phyloP scores from a whole-genome alignment of 2,797 vertebrate genomes.

The Salmo trutta region DNA sequence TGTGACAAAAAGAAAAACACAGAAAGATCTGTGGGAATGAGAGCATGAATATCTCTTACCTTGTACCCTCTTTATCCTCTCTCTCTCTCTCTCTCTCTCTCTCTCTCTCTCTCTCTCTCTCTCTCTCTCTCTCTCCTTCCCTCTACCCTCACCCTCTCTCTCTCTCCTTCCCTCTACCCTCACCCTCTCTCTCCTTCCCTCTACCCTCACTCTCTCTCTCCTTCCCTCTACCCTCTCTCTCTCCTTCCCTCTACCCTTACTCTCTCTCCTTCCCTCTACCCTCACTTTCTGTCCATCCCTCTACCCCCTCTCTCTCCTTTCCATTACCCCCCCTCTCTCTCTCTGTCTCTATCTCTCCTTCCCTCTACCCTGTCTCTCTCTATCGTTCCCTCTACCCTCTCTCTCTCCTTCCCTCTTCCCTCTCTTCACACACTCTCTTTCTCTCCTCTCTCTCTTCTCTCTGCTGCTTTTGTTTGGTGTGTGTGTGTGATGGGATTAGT shows the following conservation, averaged over 20 bases:
- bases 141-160: neutral
- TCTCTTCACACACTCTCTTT: neutral
- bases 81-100: neutral
- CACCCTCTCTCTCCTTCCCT: neutral
- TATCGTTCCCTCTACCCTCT: neutral
- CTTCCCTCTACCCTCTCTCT: neutral
- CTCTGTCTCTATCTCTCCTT: neutral
- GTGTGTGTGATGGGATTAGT: conserved; percentile 46
- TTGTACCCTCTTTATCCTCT: neutral
- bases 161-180: no score
- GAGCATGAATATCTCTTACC: neutral
- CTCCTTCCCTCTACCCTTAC: neutral
- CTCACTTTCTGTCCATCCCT: neutral
- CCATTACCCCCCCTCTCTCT: neutral
- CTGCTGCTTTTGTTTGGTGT: conserved; percentile 29
- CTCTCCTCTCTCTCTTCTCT: conserved; percentile 3
- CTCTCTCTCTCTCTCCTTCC: no score
- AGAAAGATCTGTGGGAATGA: neutral
- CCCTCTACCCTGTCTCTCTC: neutral
- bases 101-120: neutral
- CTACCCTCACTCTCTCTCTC: neutral
- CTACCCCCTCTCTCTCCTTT: neutral
- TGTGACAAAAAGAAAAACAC: neutral
- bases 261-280: neutral
- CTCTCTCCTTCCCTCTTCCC: no score